These are phyloP conservation scores for Pantala flavescens DNA, from an alignment of 1,140 invertebrate genomes.

Conservation along the genomic window DNA sequence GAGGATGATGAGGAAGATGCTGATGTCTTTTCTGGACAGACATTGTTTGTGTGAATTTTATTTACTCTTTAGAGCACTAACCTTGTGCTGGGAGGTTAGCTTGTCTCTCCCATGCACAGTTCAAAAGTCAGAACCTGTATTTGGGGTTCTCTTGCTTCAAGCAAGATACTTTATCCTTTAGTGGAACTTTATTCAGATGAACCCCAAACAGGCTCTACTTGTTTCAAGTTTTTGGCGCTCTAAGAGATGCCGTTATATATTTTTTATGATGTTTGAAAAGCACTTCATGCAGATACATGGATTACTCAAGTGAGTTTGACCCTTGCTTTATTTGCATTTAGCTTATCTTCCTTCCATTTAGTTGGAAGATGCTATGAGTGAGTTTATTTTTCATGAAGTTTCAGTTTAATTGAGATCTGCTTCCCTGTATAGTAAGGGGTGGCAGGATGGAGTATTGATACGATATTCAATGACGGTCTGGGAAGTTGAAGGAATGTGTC, in stretches of 20 bases:
- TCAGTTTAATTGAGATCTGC: not conserved
- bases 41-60: not conserved
- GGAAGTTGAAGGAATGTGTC: no score
- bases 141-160: no score
- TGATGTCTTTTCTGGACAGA: not conserved
- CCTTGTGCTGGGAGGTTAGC: no score
- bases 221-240: not conserved
- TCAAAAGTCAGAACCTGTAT: no score
- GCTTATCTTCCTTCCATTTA: not conserved
- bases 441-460: no score
- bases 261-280: not conserved
- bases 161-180: no score
- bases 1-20: not conserved
- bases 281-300: not conserved
- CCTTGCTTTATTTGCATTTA: not conserved
- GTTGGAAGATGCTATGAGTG: not conserved
- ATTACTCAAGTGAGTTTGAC: not conserved
- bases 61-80: no score
- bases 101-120: no score
- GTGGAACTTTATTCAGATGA: no score
- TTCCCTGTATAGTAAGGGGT: no score
- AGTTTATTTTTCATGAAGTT: not conserved
- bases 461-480: no score
- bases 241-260: not conserved
- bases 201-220: not conserved